phyloP scores from a whole-genome alignment of 92 coral and sea anemone genomes.

The Ricordea florida region DNA sequence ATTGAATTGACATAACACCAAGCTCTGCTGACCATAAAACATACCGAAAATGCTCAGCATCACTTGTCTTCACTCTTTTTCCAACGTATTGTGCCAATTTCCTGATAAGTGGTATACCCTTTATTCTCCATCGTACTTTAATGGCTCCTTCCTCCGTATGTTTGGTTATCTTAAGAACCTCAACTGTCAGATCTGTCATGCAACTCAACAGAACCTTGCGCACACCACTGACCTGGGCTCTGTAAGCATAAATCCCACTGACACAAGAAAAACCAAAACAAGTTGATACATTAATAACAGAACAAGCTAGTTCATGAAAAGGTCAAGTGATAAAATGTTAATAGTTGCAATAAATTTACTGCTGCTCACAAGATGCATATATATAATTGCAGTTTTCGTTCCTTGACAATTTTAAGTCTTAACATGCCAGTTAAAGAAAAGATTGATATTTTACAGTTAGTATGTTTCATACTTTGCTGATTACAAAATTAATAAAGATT shows the following conservation, averaged over 20 bases:
- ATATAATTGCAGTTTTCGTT: no score
- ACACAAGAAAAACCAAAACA: not conserved
- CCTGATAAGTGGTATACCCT: conserved; percentile 79
- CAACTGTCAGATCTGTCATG: conserved; percentile 76
- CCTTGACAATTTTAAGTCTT: no score
- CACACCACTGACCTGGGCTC: conserved; percentile 17
- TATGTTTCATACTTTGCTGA: no score
- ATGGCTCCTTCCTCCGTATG: conserved; percentile 81
- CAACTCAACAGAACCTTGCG: conserved; percentile 6
- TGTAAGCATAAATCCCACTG: conserved; percentile 32
- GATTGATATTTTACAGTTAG: no score
- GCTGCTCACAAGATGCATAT: no score
- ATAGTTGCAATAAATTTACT: no score
- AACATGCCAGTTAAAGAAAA: no score
- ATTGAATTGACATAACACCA: no score
- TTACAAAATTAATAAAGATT: no score
- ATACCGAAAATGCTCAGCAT: conserved; percentile 35
- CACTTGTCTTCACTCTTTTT: conserved; percentile 26
- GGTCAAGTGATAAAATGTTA: no score
- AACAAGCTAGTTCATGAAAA: no score
- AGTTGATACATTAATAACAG: not conserved
- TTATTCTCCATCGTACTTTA: conserved; percentile 94
- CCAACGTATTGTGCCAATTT: conserved; percentile 36
- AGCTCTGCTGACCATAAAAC: not conserved
- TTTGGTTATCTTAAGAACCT: conserved; percentile 86